A percentile compares a stretch with the other conserved stretches of the same genome.
These are phyloP conservation scores for Mormyrus iriodes DNA, from an alignment of 2,113 vertebrate species.

Conservation along the genomic window DNA sequence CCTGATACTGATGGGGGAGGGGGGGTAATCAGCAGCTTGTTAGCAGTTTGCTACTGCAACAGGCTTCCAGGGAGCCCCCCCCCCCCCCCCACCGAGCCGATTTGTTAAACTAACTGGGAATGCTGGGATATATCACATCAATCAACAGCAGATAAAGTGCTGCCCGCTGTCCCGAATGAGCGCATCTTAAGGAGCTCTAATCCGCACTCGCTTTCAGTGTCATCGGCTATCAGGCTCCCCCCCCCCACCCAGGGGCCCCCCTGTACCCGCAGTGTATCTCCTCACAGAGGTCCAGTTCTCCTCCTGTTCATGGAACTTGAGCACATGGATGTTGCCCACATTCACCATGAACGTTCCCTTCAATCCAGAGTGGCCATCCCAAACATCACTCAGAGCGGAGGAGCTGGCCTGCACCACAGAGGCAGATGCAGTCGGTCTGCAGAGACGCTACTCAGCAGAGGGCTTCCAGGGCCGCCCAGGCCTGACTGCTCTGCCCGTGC, in stretches of 20 bases:
- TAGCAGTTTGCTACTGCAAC: neutral
- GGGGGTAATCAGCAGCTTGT: neutral
- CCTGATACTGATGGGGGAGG: neutral
- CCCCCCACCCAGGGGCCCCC: neutral
- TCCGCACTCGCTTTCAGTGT: neutral
- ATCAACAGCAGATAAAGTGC: neutral
- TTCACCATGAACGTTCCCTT: neutral
- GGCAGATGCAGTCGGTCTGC: neutral
- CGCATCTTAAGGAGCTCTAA: conserved; percentile 1
- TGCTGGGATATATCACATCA: conserved; percentile 17
- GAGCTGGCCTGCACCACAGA: neutral
- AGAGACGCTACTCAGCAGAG: neutral
- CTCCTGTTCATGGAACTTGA: neutral
- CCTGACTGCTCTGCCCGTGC: neutral
- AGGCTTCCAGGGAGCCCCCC: neutral
- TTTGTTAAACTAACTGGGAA: conserved; percentile 10
- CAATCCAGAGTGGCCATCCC: neutral
- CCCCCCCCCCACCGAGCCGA: neutral
- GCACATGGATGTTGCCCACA: neutral
- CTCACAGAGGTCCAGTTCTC: neutral
- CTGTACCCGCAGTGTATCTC: neutral
- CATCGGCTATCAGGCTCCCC: neutral
- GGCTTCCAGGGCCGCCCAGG: neutral
- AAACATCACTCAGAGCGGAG: neutral
- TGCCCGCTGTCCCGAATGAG: neutral